Evolutionary conservation across 2,888 invertebrate species (phyloP).

Genomic region (Lumbricus terrestris): DNA sequence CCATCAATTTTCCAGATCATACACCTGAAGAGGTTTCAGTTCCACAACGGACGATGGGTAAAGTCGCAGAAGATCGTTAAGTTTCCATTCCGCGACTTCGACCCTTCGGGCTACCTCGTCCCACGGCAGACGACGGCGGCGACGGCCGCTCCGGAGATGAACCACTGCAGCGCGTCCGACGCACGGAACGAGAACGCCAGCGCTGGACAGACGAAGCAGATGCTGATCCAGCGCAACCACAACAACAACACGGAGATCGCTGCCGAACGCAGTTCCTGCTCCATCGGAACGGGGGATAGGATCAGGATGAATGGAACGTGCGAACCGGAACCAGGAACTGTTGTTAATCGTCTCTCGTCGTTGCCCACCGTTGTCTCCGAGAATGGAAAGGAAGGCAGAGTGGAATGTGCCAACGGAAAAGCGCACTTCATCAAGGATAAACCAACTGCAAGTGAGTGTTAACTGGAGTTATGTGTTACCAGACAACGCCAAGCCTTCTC

Average conservation of each 20-base stretch:
- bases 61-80: constrained; percentile 90
- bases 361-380: neutral
- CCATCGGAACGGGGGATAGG: neutral
- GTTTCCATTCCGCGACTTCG: constrained; percentile 81
- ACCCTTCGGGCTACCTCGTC: constrained; percentile 82
- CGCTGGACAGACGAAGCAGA: neutral
- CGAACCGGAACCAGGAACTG: neutral
- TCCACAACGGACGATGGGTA: constrained; percentile 85
- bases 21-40: constrained; percentile 88
- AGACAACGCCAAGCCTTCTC: no score
- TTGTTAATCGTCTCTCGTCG: neutral
- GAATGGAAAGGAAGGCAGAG: neutral
- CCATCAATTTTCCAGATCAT: constrained; percentile 70
- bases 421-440: neutral
- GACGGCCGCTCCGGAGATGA: neutral
- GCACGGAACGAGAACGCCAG: neutral
- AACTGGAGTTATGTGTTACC: neutral
- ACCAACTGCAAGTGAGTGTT: neutral
- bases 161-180: neutral
- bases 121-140: constrained; percentile 63
- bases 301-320: neutral
- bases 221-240: neutral
- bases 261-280: neutral
- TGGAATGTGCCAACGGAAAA: neutral
- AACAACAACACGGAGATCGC: constrained; percentile 3